Base-by-base conservation (phyloP, 2,797 vertebrate genomes). In the Serranus cabrilla region DNA sequence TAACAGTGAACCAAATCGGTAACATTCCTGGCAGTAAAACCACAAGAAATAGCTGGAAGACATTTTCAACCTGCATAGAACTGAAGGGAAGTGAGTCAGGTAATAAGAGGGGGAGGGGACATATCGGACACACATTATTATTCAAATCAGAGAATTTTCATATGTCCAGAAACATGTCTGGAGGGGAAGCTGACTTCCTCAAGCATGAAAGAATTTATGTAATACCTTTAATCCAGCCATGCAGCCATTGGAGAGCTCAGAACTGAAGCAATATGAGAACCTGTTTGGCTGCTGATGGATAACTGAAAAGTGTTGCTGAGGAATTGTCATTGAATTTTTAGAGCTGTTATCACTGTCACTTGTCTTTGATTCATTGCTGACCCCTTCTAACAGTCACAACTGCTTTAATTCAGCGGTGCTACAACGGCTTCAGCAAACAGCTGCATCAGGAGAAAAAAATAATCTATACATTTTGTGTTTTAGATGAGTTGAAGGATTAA, bases 281-380 rank as follows among this genome's bases (percentile, higher is more conserved):
- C 58, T 58, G 70, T 84, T 54, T 71, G 31, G 74, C 66, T 78
- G 57, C 72, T 83, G 85, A 75, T 79, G 61, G 78, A 71, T 83
- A 78, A 85, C 84, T 89, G 82, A 90, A 87, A 25, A 72, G 60
- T 58, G 39, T 27, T n/a, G 23, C 77, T 82, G 68, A 78, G 58
- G 46, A 78, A 34, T 27, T 63, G 45, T 23, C 66, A 52, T 39
- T 12, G 50, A 85, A 50, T 34, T 56, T 47, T 16, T n/a, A 54
- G 60, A 12, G 50, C 37, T 40, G n/a, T 45, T 52, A 37, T 60
- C 20, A 11, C 43, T 58, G 59, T 23, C 42, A 27, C 34, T 70
- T 64, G 25, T 65, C 62, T 62, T 39, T 73, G 61, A 87, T 78
- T 73, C 68, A 71, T 49, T 31, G 43, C 40, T 71, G 71, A 78